A percentile compares a stretch with the other conserved stretches of the same genome.
Conservation (phyloP, 1,140 invertebrate genomes). For the Anastrepha obliqua region DNA sequence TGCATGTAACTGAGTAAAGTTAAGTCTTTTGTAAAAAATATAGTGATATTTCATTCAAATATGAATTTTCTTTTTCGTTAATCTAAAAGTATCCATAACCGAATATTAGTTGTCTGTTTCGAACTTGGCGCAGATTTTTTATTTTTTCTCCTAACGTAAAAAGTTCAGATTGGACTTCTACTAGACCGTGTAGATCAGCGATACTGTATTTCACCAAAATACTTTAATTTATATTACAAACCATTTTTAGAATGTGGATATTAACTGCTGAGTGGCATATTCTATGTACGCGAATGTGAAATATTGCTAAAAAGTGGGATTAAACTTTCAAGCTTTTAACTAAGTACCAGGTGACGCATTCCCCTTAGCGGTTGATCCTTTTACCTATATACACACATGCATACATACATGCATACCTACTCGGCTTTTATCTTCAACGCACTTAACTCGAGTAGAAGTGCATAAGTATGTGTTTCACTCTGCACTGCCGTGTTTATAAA, state of each 20-base stretch:
- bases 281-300: background rate
- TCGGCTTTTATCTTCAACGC: background rate
- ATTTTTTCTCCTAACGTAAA: too few relatives aligned
- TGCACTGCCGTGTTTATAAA: conserved; percentile 12
- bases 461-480: background rate
- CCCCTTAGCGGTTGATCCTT: background rate
- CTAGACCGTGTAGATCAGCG: background rate
- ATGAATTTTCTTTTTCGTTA: too few relatives aligned
- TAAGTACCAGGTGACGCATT: background rate
- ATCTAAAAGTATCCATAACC: too few relatives aligned
- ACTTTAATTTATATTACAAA: too few relatives aligned
- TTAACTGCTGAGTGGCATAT: background rate
- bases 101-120: too few relatives aligned
- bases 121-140: too few relatives aligned
- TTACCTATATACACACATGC: background rate
- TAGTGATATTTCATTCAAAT: too few relatives aligned
- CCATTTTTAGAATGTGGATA: background rate
- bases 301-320: background rate
- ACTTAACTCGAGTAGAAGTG: background rate
- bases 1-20: too few relatives aligned
- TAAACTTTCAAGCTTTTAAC: background rate
- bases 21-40: too few relatives aligned
- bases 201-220: too few relatives aligned
- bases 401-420: background rate
- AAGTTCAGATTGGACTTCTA: too few relatives aligned